Evolutionary conservation across 2,888 invertebrate genomes (phyloP).

Genomic region (Lasioglossum oenotherae): DNA sequence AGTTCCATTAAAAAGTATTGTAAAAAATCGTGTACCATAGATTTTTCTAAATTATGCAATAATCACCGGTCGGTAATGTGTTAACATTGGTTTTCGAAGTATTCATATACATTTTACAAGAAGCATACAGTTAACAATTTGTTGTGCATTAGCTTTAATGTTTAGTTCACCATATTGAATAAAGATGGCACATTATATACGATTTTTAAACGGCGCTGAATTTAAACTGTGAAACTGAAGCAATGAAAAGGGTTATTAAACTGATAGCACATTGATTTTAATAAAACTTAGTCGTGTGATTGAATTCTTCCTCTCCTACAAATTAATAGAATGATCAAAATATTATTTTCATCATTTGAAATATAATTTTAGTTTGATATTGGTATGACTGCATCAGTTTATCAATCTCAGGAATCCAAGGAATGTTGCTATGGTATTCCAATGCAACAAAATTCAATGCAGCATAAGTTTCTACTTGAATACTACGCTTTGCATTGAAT

Average conservation of each 20-base stretch:
- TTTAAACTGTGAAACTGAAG: background rate
- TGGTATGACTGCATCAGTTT: constrained; percentile 36
- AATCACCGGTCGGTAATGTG: too few species aligned
- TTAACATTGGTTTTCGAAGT: too few species aligned
- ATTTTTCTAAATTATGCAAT: too few species aligned
- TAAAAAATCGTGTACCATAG: too few species aligned
- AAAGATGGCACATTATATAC: background rate
- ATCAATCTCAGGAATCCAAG: background rate
- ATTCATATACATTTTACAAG: too few species aligned
- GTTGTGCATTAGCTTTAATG: background rate
- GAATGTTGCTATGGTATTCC: background rate
- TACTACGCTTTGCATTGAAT: background rate
- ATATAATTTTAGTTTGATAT: constrained; percentile 1
- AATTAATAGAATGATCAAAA: background rate
- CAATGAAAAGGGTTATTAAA: background rate
- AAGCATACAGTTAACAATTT: background rate
- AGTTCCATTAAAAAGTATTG: too few species aligned
- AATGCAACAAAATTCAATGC: constrained; percentile 11
- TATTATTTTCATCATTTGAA: background rate
- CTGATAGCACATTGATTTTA: background rate
- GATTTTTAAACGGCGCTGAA: background rate
- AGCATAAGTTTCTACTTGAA: background rate
- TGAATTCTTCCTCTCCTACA: background rate
- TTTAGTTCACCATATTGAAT: background rate
- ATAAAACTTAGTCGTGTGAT: background rate